phyloP scores from a whole-genome alignment of 2,888 invertebrate species.

The Drosophila seclusa region DNA sequence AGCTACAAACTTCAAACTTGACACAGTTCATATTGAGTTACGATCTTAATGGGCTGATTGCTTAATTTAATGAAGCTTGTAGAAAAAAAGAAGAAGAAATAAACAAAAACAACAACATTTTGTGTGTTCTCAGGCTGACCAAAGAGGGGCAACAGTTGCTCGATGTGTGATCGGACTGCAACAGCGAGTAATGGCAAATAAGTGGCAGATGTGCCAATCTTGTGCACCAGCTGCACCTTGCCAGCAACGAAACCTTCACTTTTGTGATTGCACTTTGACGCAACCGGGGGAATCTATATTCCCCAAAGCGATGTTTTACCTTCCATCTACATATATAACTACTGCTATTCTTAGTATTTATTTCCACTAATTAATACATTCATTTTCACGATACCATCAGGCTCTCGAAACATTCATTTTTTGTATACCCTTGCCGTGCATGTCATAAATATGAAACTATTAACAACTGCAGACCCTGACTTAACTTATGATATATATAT shows the following conservation, averaged over 20 bases:
- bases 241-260: constrained; percentile 61
- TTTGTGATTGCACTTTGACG: constrained; percentile 36
- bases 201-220: constrained; percentile 51
- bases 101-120: constrained; percentile 20
- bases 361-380: constrained; percentile 58
- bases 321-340: constrained; percentile 12
- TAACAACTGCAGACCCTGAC: not conserved
- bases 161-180: constrained; percentile 12
- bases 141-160: constrained; percentile 23
- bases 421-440: not conserved
- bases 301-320: constrained; percentile 51
- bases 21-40: not conserved
- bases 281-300: constrained; percentile 37
- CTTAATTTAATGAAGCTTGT: not conserved
- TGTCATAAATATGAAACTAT: not conserved
- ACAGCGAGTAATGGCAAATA: constrained; percentile 4
- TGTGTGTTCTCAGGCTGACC: constrained; percentile 59
- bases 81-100: constrained; percentile 9
- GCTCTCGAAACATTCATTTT: not conserved
- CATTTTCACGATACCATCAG: constrained; percentile 5
- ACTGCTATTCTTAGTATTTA: constrained; percentile 1
- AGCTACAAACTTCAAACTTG: not conserved
- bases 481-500: not conserved
- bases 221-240: constrained; percentile 38
- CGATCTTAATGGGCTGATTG: not conserved